Percentiles rank a stretch among this genome's conserved stretches.
Evolutionary conservation across 1,140 invertebrate genomes (phyloP).

Genomic region (Diuraphis noxia): DNA sequence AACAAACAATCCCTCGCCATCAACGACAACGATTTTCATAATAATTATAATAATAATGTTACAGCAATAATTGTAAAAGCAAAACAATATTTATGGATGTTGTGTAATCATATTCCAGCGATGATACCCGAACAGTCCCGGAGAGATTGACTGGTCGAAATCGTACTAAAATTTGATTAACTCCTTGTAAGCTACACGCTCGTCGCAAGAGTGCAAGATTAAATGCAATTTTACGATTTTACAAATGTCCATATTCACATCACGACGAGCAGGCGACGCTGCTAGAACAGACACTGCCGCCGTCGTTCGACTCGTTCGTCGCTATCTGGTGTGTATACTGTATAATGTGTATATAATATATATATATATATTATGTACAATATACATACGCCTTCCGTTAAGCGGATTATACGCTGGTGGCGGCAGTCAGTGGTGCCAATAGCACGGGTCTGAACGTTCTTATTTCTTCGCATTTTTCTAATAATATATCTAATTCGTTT

Average conservation of each 20-base stretch:
- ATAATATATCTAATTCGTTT: background rate
- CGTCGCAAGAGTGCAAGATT: background rate
- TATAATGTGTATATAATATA: background rate
- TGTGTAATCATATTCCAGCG: background rate
- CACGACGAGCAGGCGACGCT: background rate
- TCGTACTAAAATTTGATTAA: slow-evolving; percentile 1
- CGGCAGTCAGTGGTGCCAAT: slow-evolving; percentile 45
- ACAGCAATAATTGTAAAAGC: background rate
- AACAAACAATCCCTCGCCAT: no score
- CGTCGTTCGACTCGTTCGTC: background rate
- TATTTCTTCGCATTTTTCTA: background rate
- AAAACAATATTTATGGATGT: background rate
- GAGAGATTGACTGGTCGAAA: background rate
- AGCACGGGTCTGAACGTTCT: background rate
- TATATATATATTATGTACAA: background rate
- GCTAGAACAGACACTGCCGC: slow-evolving; percentile 4
- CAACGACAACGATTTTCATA: background rate
- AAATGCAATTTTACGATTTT: background rate
- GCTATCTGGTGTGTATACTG: background rate
- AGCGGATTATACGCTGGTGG: slow-evolving; percentile 31
- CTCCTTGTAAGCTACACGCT: background rate
- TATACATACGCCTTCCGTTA: slow-evolving; percentile 26
- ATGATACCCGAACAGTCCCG: background rate
- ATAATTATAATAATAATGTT: background rate
- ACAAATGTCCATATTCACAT: background rate